Evolutionary conservation across 2,888 invertebrate species (phyloP).

Genomic region (Gordius sp.): DNA sequence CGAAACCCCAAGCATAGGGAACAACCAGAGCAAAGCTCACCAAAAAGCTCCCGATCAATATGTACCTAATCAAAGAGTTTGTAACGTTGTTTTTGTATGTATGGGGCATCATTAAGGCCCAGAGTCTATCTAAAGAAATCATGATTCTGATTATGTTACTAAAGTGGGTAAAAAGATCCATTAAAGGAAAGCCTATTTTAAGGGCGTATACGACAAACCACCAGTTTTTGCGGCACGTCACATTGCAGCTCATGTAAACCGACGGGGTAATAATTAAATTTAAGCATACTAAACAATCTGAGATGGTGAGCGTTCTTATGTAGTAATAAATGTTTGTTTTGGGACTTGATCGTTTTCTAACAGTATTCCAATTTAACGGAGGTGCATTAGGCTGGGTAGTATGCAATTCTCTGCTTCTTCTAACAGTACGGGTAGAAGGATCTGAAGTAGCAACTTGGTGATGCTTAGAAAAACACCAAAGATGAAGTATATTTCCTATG

Average conservation of each 20-base stretch:
- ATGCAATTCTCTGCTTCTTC: too few species aligned
- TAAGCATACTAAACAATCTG: neutral
- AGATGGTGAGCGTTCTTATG: neutral
- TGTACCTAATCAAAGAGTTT: neutral
- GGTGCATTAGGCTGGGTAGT: too few species aligned
- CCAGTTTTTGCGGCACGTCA: neutral
- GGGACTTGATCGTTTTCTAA: too few species aligned
- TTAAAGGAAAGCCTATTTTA: slow-evolving; percentile 4
- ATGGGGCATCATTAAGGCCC: neutral
- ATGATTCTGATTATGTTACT: neutral
- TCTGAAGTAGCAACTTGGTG: too few species aligned
- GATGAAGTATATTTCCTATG: neutral
- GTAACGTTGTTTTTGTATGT: neutral
- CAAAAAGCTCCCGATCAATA: neutral
- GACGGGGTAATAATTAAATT: neutral
- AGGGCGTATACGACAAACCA: neutral
- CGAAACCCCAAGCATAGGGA: neutral
- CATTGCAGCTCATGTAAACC: neutral
- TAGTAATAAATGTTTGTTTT: neutral
- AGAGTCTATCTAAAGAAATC: neutral
- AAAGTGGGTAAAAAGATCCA: slow-evolving; percentile 1
- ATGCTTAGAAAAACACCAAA: too few species aligned
- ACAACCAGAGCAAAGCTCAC: neutral
- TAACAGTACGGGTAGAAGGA: too few species aligned
- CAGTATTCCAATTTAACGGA: too few species aligned